phyloP scores from a whole-genome alignment of 2,113 vertebrate species.

The Odocoileus hemionus region DNA sequence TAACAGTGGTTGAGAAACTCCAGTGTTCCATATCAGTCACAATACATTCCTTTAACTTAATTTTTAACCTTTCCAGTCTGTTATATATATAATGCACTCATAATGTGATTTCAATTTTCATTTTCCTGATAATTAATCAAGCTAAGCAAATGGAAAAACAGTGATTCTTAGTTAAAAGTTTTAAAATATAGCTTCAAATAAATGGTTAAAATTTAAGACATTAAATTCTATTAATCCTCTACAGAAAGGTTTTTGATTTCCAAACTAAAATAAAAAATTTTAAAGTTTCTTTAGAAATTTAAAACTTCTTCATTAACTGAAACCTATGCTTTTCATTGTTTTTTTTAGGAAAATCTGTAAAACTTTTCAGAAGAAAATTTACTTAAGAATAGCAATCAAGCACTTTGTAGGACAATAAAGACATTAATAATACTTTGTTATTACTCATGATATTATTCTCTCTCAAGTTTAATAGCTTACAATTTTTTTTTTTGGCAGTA shows the following conservation, averaged over 20 bases:
- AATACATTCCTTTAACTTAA: background rate
- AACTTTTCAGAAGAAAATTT: conserved; percentile 27
- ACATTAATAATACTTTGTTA: conserved; percentile 75
- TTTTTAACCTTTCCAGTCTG: background rate
- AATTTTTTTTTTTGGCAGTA: conserved; percentile 53
- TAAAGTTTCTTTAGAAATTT: background rate
- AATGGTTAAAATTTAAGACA: background rate
- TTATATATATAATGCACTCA: background rate
- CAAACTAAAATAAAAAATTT: background rate
- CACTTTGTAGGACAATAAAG: conserved; percentile 45
- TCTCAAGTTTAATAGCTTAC: conserved; percentile 63
- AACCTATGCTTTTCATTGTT: background rate
- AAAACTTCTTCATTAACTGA: background rate
- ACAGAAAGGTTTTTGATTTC: background rate
- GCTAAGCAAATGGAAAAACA: background rate
- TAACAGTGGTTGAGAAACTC: background rate
- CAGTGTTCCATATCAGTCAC: too few species aligned
- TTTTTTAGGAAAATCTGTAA: background rate
- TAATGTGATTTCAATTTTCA: background rate
- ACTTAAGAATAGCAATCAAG: conserved; percentile 31
- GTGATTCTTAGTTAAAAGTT: background rate
- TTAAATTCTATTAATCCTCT: background rate
- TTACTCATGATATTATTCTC: conserved; percentile 62
- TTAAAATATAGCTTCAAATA: background rate
- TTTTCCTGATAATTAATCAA: background rate